Evolutionary conservation across 2,797 vertebrate genomes (phyloP), one percentile per base, ranked within the genome.

Genomic region (Furcifer pardalis): DNA sequence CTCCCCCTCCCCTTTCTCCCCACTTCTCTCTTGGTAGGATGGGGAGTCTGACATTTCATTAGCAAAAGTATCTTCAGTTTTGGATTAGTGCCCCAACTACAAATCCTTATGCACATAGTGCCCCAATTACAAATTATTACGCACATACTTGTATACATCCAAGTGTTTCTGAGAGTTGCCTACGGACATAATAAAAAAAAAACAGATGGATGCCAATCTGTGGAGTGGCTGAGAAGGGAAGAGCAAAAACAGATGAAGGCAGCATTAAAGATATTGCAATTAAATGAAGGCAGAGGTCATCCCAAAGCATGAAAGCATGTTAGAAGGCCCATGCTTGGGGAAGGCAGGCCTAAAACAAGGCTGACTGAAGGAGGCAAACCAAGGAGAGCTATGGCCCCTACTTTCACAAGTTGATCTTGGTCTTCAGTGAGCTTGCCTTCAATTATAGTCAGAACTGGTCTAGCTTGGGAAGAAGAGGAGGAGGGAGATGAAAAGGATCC

Each of bases 1-100:
- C 37, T 35, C 35, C 37, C 32, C 21, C 19, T 40, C 35, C 37
- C 35, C 66, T 40, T 25, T 37, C 19, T 69, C 19, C 21, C 66
- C 37, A 15, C 4, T 65, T 65, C n/a, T 27, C n/a, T n/a, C n/a
- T n/a, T n/a, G n/a, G n/a, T n/a, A 77, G 37, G 27, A n/a, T n/a
- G 60, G 35, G 3, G 23, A 40, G 35, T n/a, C 27, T 63, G 27
- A 63, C 37, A 63, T 65, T 78, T 40, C 40, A 25, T 44, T n/a
- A n/a, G n/a, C n/a, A n/a, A n/a, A n/a, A n/a, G 17, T 75, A 30
- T 79, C 77, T 49, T 79, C 77, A 66, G 60, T 46, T 30, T 66
- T 65, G 17, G 42, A 21, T 42, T 27, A 44, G 37, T 30, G 30
- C 27, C 76, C 23, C 60, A 40, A 12, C 37, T 9, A 60, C 27